These are phyloP conservation scores for Sympetrum striolatum DNA, from an alignment of 2,888 invertebrate species.

Conservation along the genomic window DNA sequence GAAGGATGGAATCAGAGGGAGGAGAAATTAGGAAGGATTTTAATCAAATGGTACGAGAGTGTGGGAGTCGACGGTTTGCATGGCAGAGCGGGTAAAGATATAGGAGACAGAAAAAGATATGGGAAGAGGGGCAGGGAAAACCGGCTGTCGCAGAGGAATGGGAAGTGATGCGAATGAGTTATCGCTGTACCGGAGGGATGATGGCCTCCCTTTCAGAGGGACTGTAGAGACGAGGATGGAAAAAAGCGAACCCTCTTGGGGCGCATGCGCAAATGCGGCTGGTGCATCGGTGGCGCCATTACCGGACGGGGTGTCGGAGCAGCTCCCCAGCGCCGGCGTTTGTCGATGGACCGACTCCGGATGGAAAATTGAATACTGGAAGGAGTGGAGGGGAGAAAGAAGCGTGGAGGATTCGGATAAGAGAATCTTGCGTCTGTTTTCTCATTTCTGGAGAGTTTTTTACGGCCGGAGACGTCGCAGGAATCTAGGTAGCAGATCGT, in stretches of 20 bases:
- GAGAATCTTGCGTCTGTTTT: conserved; percentile 26
- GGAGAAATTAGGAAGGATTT: neutral
- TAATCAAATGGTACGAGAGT: neutral
- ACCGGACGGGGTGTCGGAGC: neutral
- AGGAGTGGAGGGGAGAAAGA: neutral
- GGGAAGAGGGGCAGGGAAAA: neutral
- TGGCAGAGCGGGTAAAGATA: neutral
- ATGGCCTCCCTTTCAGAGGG: neutral
- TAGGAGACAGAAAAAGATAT: neutral
- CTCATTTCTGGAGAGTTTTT: conserved; percentile 15
- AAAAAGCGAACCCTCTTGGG: neutral
- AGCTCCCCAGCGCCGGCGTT: neutral
- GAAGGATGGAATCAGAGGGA: too few relatives aligned
- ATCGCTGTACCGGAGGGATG: neutral
- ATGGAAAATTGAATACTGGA: conserved; percentile 18
- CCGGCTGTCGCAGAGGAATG: neutral
- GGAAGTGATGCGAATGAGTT: neutral
- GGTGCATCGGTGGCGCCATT: neutral
- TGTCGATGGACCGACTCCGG: neutral
- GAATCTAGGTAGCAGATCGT: conserved; percentile 7
- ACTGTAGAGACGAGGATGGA: neutral
- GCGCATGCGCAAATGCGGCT: neutral
- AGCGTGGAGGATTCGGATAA: conserved; percentile 12
- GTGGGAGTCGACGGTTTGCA: too few relatives aligned
- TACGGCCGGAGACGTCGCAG: neutral